Conservation (phyloP, 2,113 vertebrate genomes). For the Crotophaga sulcirostris region DNA sequence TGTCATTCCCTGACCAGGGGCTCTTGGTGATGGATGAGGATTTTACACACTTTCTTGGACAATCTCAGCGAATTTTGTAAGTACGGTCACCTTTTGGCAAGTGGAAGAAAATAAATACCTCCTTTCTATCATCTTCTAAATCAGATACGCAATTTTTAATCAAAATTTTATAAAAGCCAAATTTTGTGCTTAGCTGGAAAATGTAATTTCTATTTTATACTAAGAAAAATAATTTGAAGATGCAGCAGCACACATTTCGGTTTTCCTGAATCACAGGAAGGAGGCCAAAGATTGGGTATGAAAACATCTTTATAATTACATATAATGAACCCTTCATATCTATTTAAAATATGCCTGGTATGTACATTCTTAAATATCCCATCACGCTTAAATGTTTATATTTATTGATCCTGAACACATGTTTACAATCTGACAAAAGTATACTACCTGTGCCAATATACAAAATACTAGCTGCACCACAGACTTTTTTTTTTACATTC, state of each 20-base stretch:
- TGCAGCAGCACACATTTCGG: not conserved
- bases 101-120: conserved; percentile 71
- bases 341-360: not conserved
- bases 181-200: conserved; percentile 46
- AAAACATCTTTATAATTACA: conserved; percentile 10
- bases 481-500: not conserved
- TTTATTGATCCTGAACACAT: not conserved
- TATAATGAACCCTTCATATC: not conserved
- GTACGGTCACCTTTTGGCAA: conserved; percentile 82
- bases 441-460: not conserved
- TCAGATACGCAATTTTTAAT: conserved; percentile 56
- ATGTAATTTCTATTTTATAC: not conserved
- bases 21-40: conserved; percentile 89
- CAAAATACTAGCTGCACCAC: not conserved
- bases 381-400: not conserved
- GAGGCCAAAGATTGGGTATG: not conserved
- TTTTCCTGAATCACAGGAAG: not conserved
- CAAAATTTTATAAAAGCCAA: conserved; percentile 51
- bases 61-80: conserved; percentile 83
- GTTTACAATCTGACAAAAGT: not conserved
- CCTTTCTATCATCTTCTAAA: conserved; percentile 51
- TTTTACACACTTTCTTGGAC: conserved; percentile 86
- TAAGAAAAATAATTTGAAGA: not conserved
- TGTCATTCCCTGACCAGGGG: conserved; percentile 89
- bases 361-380: not conserved